These are phyloP conservation scores for Chromoteleia sp. DNA, from an alignment of 2,888 invertebrate genomes.

Conservation along the genomic window DNA sequence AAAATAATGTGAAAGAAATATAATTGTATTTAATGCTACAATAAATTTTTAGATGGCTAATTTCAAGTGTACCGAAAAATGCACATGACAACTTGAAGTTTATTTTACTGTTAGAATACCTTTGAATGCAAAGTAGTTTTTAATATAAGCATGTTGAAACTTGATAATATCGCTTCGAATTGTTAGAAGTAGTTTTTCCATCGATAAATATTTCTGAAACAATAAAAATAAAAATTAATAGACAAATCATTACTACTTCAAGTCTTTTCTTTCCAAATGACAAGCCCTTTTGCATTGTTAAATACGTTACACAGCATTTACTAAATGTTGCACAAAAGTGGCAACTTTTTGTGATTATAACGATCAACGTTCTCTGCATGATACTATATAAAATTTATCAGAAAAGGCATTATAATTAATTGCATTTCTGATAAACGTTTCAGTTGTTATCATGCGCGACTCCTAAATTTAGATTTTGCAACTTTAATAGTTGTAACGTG, in stretches of 20 bases:
- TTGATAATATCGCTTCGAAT: constrained; percentile 15
- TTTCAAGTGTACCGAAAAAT: background rate
- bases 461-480: constrained; percentile 27
- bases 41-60: background rate
- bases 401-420: constrained; percentile 23
- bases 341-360: constrained; percentile 6
- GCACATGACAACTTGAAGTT: constrained; percentile 18
- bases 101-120: constrained; percentile 1
- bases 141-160: constrained; percentile 19
- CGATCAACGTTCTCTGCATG: constrained; percentile 32
- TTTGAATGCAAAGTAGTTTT: constrained; percentile 5
- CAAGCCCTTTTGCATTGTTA: constrained; percentile 1
- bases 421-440: constrained; percentile 36
- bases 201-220: background rate
- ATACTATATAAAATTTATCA: constrained; percentile 38
- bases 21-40: background rate
- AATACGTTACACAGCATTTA: constrained; percentile 35
- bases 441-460: constrained; percentile 12
- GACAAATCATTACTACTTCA: constrained; percentile 8
- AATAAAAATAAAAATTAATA: constrained; percentile 18
- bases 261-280: constrained; percentile 7
- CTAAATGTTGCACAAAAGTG: constrained; percentile 40
- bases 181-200: constrained; percentile 24
- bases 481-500: constrained; percentile 22
- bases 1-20: too few relatives aligned